Evolutionary conservation across 1,140 invertebrate genomes (phyloP), one percentile per base, ranked within the genome.

Genomic region (Lordiphosa stackelbergi): DNA sequence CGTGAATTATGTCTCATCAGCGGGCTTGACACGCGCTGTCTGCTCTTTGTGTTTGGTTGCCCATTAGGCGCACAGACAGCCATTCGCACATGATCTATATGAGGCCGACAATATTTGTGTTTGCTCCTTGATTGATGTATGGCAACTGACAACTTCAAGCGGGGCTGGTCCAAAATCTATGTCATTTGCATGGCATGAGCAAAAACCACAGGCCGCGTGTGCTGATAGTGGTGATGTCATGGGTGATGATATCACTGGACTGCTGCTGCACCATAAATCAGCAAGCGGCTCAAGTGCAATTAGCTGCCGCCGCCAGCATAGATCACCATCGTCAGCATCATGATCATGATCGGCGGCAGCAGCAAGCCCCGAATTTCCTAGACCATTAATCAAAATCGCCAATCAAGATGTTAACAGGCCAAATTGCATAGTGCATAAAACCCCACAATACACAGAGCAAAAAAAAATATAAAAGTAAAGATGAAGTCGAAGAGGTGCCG

Each of bases 321-420:
- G 34, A 46, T 37, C 24, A 52, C 13, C 19, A 45, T 48, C 19
- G 13, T 37, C 36, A 31, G 28, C 64, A 57, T 52, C n/a, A 31
- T 31, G 34, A 46, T 37, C 24, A 52, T 28, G 10, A 45, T 48
- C 19, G 24, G 24, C 36, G 28, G 28, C 64, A 62, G 11, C 10
- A 38, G 36, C n/a, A 38, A 13, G 24, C 4, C 34, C 12, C 36
- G 37, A 52, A 38, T 52, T 52, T 52, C 49, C 34, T 52, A 52
- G 49, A 52, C 49, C 38, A 43, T 71, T 68, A 66, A 71, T 71
- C 68, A 71, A 63, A 63, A 66, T 69, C 63, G 63, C 34, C 64
- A 65, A 68, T 66, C 68, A 63, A 68, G 64, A 66, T 68, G 68
- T 51, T 70, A 62, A 68, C 68, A 70, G 28, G 58, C 68, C 49